phyloP scores from a whole-genome alignment of 2,113 vertebrate genomes.

The Leptosomus discolor region DNA sequence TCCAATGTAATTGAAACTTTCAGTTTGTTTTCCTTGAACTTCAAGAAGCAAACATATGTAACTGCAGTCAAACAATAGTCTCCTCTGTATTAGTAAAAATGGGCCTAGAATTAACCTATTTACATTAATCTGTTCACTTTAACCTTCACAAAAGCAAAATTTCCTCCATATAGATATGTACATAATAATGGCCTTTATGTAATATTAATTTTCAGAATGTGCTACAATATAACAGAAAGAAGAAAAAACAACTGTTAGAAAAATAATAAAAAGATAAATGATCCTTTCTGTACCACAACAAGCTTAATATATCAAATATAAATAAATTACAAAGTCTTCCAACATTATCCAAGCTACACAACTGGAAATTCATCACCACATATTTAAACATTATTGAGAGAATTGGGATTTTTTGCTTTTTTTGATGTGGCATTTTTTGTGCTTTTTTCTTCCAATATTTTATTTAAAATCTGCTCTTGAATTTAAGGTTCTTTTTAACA shows the following conservation, averaged over 20 bases:
- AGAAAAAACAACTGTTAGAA: not conserved
- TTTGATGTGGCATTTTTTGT: not conserved
- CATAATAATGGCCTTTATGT: not conserved
- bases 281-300: accelerated
- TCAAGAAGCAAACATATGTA: not conserved
- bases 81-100: not conserved
- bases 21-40: not conserved
- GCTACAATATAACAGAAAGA: not conserved
- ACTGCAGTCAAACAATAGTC: not conserved
- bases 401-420: accelerated
- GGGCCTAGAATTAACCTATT: not conserved
- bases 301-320: not conserved
- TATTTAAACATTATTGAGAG: not conserved
- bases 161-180: not conserved
- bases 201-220: not conserved
- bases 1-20: not conserved
- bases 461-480: constrained; percentile 23
- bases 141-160: not conserved
- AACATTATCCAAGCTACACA: not conserved
- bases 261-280: not conserved
- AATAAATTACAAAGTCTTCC: not conserved
- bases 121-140: not conserved
- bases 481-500: not conserved
- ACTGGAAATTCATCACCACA: not conserved
- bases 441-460: not conserved